phyloP scores from a whole-genome alignment of 2,888 invertebrate species.

The Brassicogethes aeneus region DNA sequence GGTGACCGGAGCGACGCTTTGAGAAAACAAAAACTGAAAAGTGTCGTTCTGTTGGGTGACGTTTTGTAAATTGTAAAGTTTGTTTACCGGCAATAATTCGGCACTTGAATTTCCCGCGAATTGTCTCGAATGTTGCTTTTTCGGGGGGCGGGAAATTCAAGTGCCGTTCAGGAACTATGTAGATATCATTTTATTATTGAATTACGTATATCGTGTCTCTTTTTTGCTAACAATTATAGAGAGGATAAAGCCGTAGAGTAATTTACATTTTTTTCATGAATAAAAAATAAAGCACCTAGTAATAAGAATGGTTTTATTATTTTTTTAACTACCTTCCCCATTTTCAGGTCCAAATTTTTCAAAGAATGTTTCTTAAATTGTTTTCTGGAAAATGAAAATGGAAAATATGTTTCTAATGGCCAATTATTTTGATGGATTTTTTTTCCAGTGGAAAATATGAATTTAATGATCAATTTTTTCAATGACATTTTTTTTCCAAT shows the following conservation, averaged over 20 bases:
- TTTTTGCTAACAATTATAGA: conserved; percentile 27
- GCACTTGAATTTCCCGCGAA: conserved; percentile 16
- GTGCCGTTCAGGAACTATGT: conserved; percentile 20
- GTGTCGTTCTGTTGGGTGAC: too few species aligned
- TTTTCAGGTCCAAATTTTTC: too few species aligned
- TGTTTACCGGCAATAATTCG: conserved; percentile 29
- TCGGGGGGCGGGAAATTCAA: not conserved
- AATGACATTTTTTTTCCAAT: not conserved
- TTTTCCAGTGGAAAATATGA: too few species aligned
- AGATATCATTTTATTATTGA: conserved; percentile 29
- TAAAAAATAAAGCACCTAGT: conserved; percentile 48
- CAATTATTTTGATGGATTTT: too few species aligned
- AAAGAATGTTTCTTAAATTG: too few species aligned
- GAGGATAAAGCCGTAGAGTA: conserved; percentile 45
- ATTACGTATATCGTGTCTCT: conserved; percentile 22
- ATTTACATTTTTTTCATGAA: conserved; percentile 62
- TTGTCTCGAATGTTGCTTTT: not conserved
- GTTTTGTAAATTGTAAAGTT: conserved; percentile 27
- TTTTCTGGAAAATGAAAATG: too few species aligned
- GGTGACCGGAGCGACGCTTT: conserved; percentile 14
- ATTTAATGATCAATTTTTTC: not conserved
- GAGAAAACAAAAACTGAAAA: too few species aligned
- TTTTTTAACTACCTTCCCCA: not conserved
- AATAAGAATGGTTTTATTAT: not conserved
- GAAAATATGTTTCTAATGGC: too few species aligned